Evolutionary conservation across 2,797 vertebrate genomes (phyloP), one percentile per base, ranked within the genome.

Genomic region (Microctenopoma stevenorrisi): DNA sequence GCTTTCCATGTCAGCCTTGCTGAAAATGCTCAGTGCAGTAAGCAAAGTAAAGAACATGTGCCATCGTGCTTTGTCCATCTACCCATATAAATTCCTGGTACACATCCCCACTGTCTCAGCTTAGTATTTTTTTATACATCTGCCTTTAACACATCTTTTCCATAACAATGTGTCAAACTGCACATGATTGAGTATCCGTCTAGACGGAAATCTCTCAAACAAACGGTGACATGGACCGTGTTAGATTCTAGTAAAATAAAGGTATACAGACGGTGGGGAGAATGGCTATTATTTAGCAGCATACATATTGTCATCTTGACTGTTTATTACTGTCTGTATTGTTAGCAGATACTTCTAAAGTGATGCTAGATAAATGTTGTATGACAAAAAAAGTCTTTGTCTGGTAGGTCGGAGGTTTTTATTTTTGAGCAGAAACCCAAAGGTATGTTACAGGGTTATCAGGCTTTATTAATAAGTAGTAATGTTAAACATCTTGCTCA

Each of bases 1-100:
- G 77, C 55, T 46, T 65, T 33, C 40, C 12, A n/a, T 50, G 69
- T 72, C 75, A 79, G 44, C 15, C 42, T 59, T 18, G 13, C 50
- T 69, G 40, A 67, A 64, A 37, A 16, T 58, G 50, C 72, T 72
- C 16, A 15, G 30, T 64, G 33, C 44, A 53, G 49, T 56, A 59
- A 46, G n/a, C 33, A 72, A 44, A 49, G 28, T 38, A 46, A n/a
- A 3, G 43, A 68, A 67, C 56, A 44, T 57, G 64, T 46, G 38
- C 25, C 30, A 30, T 54, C 15, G 0, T 49, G 53, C n/a, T 49
- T 22, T 51, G 26, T 25, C 4, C 13, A 4, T 56, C 69, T 64
- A 9, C 16, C 49, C 28, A 28, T 79, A 61, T 53, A 80, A 62
- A 28, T 15, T 1, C 52, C 9, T 81, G 63, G 46, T 47, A 5